A percentile compares a stretch with the other conserved stretches of the same genome.
These are phyloP conservation scores for Oceanodroma tethys DNA, from an alignment of 2,113 vertebrate genomes.

Conservation along the genomic window DNA sequence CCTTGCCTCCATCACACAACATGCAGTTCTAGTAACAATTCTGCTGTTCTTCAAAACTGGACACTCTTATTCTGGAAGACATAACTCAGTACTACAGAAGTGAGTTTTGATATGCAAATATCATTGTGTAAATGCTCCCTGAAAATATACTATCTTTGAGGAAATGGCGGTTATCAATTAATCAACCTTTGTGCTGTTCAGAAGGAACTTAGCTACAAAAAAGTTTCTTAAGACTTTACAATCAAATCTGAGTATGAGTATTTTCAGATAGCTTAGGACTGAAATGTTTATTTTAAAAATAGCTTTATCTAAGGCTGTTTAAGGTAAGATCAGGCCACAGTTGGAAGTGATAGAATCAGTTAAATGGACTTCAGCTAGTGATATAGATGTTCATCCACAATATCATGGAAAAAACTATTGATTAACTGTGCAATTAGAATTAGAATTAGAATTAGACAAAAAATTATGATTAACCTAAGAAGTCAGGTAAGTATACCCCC, in stretches of 20 bases:
- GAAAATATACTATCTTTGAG: background rate
- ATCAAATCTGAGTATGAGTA: background rate
- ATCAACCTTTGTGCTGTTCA: background rate
- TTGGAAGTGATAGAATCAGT: background rate
- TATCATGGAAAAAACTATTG: background rate
- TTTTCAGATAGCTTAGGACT: background rate
- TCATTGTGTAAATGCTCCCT: background rate
- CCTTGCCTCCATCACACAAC: slow-evolving; percentile 12
- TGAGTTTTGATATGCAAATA: background rate
- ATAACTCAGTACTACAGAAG: background rate
- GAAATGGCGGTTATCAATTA: background rate
- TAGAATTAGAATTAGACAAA: background rate
- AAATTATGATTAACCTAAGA: background rate
- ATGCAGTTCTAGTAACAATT: slow-evolving; percentile 1
- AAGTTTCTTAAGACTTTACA: background rate
- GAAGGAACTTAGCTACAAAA: background rate
- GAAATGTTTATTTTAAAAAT: background rate
- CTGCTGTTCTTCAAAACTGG: background rate
- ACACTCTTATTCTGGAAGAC: background rate
- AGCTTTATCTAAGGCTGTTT: background rate
- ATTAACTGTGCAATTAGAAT: background rate
- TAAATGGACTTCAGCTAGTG: background rate
- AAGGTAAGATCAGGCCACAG: background rate
- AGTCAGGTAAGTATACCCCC: background rate
- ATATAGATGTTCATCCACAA: background rate